phyloP scores from a whole-genome alignment of 2,888 invertebrate species.

The Azorinus chamasolen region DNA sequence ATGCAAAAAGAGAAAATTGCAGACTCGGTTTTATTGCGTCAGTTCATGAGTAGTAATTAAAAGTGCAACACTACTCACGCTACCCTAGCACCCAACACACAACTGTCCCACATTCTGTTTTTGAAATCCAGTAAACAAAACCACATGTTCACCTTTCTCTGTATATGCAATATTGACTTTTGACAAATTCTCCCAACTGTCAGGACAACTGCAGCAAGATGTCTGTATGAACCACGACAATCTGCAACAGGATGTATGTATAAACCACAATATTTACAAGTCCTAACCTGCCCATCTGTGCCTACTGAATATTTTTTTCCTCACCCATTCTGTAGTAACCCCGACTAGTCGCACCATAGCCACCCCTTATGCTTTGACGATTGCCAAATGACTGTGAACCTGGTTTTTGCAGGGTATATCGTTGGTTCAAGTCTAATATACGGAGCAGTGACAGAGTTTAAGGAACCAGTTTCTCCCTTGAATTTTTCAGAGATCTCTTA shows the following conservation, averaged over 20 bases:
- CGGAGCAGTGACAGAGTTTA: background rate
- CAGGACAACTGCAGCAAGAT: too few relatives aligned
- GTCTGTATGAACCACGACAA: too few relatives aligned
- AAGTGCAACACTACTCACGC: too few relatives aligned
- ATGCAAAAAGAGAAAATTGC: too few relatives aligned
- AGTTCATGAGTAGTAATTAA: too few relatives aligned
- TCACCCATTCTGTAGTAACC: background rate
- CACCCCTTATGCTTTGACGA: too few relatives aligned
- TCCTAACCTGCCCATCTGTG: constrained; percentile 30
- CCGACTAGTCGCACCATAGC: too few relatives aligned
- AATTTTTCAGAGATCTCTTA: too few relatives aligned
- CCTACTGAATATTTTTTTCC: constrained; percentile 31
- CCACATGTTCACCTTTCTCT: constrained; percentile 42
- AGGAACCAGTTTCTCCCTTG: constrained; percentile 10
- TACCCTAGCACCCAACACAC: background rate
- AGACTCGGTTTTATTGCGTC: too few relatives aligned
- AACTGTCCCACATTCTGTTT: constrained; percentile 11
- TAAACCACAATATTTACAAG: constrained; percentile 44
- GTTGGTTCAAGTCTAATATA: constrained; percentile 47
- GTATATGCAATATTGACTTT: constrained; percentile 11
- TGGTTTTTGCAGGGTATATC: background rate
- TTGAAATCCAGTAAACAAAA: constrained; percentile 48
- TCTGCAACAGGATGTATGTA: constrained; percentile 39
- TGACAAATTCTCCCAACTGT: constrained; percentile 56
- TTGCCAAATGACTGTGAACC: too few relatives aligned